Conservation (phyloP, 1,140 invertebrate species). For the Lysiphlebus fabarum region DNA sequence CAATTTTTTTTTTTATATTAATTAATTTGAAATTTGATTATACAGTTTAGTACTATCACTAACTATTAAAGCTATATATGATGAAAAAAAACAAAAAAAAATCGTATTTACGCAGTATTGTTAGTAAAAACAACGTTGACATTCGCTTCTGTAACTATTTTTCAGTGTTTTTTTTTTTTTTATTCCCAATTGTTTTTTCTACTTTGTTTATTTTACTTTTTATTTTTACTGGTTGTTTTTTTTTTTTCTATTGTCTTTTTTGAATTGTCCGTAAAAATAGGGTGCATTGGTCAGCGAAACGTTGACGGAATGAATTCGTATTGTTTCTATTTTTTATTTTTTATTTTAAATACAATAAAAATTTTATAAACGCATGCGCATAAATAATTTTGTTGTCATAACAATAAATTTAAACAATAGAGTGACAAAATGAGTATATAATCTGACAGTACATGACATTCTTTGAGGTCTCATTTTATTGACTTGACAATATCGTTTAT, state of each 20-base stretch:
- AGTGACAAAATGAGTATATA: slow-evolving; percentile 5
- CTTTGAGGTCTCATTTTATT: slow-evolving; percentile 9
- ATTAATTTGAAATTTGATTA: no score
- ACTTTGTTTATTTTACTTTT: slow-evolving; percentile 1
- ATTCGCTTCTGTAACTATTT: no score
- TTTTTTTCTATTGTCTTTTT: background rate
- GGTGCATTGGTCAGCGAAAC: slow-evolving; percentile 11
- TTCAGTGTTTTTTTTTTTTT: no score
- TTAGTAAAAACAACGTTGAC: no score
- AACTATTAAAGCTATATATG: no score
- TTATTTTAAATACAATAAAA: background rate
- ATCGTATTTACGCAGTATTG: no score
- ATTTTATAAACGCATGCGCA: slow-evolving; percentile 9
- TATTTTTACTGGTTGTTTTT: slow-evolving; percentile 6
- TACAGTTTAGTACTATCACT: no score
- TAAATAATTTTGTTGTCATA: slow-evolving; percentile 7
- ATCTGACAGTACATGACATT: slow-evolving; percentile 2
- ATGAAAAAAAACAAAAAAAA: no score
- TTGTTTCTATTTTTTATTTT: slow-evolving; percentile 1
- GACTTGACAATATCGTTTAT: slow-evolving; percentile 1
- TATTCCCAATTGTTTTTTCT: background rate
- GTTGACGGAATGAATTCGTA: slow-evolving; percentile 24
- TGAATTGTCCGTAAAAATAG: slow-evolving; percentile 5
- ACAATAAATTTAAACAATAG: slow-evolving; percentile 18
- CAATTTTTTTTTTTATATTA: no score